Base-by-base conservation (phyloP, 2,797 vertebrate genomes). In the Acropternis orthonyx region DNA sequence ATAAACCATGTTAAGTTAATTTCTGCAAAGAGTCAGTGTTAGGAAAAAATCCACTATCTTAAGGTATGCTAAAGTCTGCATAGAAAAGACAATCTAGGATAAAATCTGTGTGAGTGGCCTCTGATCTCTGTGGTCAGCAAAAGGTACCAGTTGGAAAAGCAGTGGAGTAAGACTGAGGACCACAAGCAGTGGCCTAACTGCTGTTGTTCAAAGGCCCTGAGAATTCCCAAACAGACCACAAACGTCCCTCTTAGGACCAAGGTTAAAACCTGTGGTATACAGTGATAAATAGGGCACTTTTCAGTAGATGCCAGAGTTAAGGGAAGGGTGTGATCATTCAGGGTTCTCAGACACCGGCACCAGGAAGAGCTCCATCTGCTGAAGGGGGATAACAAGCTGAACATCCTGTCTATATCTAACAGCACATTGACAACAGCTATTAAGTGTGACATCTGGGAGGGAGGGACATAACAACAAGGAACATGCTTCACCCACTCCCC, bases 21-120 rank as follows among this genome's bases (percentile, higher is more conserved):
- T 86, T 78, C 67, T 95, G 56, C 56, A 81, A 80, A 94, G 43
- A 89, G n/a, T 43, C 36, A 30, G 58, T 5, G 7, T 37, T 86
- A 69, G 41, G 18, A 23, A 74, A 41, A 82, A 82, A 65, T 44
- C 23, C 12, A n/a, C 8, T 54, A 51, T 9, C 21, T 68, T 81
- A n/a, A 72, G 15, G 12, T n/a, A 83, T 15, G 49, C 28, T 85
- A 68, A 68, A 52, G 21, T 54, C 23, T 88, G 41, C 3, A 6
- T 44, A 83, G 54, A 49, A 92, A 75, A 78, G 27, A 39, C 37
- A 77, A 27, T 39, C 27, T 27, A 68, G 69, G 16, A 41, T 7
- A 36, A 88, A 88, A 80, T 24, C 36, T 51, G 24, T 1, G 30
- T 73, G 20, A 71, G 56, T 48, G 1, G 6, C 52, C 39, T 74